Conservation (phyloP, 2,888 invertebrate genomes). For the Ectemnius lituratus region DNA sequence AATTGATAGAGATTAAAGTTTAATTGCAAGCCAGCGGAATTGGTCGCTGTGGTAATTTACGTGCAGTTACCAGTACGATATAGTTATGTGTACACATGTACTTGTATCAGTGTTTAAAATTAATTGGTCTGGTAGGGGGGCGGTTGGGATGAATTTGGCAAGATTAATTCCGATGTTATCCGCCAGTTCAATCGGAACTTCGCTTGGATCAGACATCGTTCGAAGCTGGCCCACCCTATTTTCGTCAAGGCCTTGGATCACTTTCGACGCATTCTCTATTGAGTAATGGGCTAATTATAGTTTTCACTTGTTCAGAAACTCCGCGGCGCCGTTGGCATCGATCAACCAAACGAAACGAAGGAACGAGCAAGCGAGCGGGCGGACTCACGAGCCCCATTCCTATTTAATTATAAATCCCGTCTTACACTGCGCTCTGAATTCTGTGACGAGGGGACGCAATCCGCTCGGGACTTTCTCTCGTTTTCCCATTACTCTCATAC, state of each 20-base stretch:
- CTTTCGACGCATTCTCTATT: slow-evolving; percentile 67
- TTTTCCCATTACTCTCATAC: neutral
- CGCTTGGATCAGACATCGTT: slow-evolving; percentile 18
- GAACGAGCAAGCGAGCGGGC: too few species aligned
- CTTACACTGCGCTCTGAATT: neutral
- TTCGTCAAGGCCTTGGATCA: slow-evolving; percentile 64
- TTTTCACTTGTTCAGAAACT: slow-evolving; percentile 62
- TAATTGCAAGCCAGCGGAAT: slow-evolving; percentile 4
- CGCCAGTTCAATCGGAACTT: slow-evolving; percentile 16
- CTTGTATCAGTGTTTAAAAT: neutral
- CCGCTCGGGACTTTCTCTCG: slow-evolving; percentile 5
- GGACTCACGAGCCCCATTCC: slow-evolving; percentile 13
- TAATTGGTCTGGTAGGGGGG: neutral
- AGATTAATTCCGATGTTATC: neutral
- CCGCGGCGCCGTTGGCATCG: slow-evolving; percentile 40
- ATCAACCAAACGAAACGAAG: slow-evolving; percentile 27
- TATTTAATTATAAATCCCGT: slow-evolving; percentile 19
- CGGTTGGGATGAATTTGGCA: neutral
- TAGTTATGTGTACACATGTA: neutral
- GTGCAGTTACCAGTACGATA: neutral
- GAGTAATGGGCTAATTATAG: slow-evolving; percentile 70
- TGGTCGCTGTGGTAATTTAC: neutral
- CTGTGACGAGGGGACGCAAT: neutral
- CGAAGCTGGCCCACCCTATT: slow-evolving; percentile 53
- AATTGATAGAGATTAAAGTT: slow-evolving; percentile 7